Conservation (phyloP, 2,113 vertebrate genomes). For the Picathartes gymnocephalus region DNA sequence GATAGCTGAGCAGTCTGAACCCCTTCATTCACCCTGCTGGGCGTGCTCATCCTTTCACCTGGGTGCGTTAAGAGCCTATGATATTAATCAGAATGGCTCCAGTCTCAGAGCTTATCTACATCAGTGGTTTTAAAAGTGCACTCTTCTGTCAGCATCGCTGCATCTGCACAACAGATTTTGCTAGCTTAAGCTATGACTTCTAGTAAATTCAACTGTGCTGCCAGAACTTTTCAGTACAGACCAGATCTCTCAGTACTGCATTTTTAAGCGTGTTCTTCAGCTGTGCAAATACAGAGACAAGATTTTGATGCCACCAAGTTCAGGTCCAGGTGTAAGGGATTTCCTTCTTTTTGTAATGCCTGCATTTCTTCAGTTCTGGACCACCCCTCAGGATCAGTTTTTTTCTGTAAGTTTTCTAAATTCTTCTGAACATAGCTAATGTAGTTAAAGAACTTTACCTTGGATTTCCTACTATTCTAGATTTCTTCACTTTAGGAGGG, state of each 20-base stretch:
- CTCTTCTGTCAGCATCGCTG: constrained; percentile 32
- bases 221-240: background rate
- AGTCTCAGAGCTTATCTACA: constrained; percentile 55
- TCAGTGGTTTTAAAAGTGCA: constrained; percentile 45
- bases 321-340: background rate
- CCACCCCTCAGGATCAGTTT: background rate
- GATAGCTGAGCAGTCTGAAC: background rate
- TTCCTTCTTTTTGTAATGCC: background rate
- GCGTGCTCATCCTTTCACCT: constrained; percentile 49
- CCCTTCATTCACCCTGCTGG: constrained; percentile 17
- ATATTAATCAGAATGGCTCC: constrained; percentile 39
- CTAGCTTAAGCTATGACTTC: constrained; percentile 41
- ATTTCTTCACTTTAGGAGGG: background rate
- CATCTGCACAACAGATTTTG: constrained; percentile 47
- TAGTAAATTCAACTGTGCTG: constrained; percentile 20
- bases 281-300: background rate
- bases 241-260: background rate
- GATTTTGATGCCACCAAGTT: background rate
- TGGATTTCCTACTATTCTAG: background rate
- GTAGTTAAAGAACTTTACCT: background rate
- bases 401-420: background rate
- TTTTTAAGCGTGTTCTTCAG: background rate
- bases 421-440: background rate
- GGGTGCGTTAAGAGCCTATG: constrained; percentile 21
- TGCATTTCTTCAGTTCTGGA: background rate